phyloP scores from a whole-genome alignment of 2,797 vertebrate genomes.

The Peromyscus nudipes region DNA sequence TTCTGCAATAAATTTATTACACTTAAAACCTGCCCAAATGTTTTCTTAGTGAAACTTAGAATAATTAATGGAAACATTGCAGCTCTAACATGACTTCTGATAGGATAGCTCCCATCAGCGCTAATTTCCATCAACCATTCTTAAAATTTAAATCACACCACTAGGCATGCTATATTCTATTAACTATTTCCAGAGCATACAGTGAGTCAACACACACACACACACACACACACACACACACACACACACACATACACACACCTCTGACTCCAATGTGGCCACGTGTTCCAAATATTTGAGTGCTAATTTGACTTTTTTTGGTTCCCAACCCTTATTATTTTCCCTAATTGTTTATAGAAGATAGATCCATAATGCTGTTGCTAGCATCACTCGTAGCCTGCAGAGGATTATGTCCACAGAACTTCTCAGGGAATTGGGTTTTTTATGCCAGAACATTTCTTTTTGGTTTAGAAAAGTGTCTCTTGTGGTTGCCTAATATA shows the following conservation, averaged over 20 bases:
- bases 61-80: background rate
- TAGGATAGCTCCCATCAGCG: no score
- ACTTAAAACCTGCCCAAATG: background rate
- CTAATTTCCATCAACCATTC: background rate
- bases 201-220: background rate
- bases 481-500: background rate
- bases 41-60: background rate
- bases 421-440: background rate
- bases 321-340: background rate
- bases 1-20: background rate
- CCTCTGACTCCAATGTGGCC: no score
- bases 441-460: background rate
- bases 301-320: background rate
- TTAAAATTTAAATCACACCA: background rate
- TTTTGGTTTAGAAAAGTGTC: background rate
- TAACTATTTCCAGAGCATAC: background rate
- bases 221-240: background rate
- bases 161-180: background rate
- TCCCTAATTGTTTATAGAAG: background rate
- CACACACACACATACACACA: background rate
- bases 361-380: background rate
- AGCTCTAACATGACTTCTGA: background rate
- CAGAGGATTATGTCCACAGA: background rate
- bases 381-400: background rate
- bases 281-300: background rate